Percentiles rank a stretch among this genome's conserved stretches.
Evolutionary conservation across 37 sponge, comb jelly and placozoan genomes (phyloP).

Genomic region (Cliona cf. orientalis): DNA sequence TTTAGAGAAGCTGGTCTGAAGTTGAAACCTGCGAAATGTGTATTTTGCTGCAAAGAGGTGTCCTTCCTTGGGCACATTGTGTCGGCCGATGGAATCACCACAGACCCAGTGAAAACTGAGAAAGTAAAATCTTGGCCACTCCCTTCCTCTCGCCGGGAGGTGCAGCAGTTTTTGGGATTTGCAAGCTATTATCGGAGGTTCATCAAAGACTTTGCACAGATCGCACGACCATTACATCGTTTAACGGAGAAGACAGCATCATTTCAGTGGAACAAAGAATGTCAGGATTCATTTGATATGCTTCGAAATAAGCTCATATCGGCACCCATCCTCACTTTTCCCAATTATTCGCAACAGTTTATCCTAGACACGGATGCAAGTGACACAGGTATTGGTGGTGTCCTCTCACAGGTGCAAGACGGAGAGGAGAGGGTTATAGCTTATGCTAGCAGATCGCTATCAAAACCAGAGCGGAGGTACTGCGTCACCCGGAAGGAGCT

Average conservation of each 20-base stretch:
- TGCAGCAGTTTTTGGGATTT: constrained; percentile 20
- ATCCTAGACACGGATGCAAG: too few species aligned
- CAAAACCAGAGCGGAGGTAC: too few species aligned
- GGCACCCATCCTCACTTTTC: constrained; percentile 24
- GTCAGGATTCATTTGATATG: constrained; percentile 26
- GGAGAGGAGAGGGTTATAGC: too few species aligned
- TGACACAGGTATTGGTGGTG: too few species aligned
- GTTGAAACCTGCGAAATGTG: constrained; percentile 39
- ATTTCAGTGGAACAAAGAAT: constrained; percentile 22
- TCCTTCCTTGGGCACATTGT: constrained; percentile 40
- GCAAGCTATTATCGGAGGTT: constrained; percentile 40
- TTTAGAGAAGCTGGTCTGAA: constrained; percentile 31
- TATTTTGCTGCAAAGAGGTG: background rate
- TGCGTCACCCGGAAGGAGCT: too few species aligned
- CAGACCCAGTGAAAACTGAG: constrained; percentile 14
- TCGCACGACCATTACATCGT: constrained; percentile 28
- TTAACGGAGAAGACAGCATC: constrained; percentile 8
- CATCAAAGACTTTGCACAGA: constrained; percentile 7
- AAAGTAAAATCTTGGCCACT: constrained; percentile 2
- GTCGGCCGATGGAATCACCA: constrained; percentile 29
- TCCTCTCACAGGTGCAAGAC: too few species aligned
- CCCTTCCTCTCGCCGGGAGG: constrained; percentile 14
- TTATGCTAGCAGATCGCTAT: too few species aligned
- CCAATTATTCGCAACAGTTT: constrained; percentile 11
- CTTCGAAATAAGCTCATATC: constrained; percentile 8